phyloP scores from a whole-genome alignment of 2,113 vertebrate genomes.

The Hypanus sabinus region DNA sequence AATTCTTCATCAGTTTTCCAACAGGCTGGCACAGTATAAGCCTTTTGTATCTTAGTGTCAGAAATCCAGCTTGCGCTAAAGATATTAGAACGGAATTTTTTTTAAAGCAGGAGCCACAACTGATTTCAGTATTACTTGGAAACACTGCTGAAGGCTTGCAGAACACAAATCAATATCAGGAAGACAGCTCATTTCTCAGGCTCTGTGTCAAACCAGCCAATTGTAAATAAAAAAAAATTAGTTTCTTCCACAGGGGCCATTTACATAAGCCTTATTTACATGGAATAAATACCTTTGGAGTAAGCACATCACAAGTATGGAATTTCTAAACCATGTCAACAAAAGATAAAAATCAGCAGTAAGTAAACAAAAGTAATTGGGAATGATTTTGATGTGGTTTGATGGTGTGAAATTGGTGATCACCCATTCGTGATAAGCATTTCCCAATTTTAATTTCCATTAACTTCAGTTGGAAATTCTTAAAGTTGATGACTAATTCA shows the following conservation, averaged over 20 bases:
- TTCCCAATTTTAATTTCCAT: not conserved
- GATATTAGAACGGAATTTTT: slow-evolving; percentile 29
- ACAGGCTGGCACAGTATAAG: not conserved
- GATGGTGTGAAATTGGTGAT: not conserved
- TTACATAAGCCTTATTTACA: slow-evolving; percentile 18
- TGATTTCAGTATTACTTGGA: slow-evolving; percentile 27
- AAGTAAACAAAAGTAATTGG: not conserved
- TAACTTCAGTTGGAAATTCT: not conserved
- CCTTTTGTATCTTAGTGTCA: slow-evolving; percentile 29
- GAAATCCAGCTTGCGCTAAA: not conserved
- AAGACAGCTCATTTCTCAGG: slow-evolving; percentile 5
- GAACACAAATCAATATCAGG: slow-evolving; percentile 21
- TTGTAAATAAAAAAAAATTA: slow-evolving; percentile 24
- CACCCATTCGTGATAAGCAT: too few species aligned
- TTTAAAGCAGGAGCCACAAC: slow-evolving; percentile 30
- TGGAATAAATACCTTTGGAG: not conserved
- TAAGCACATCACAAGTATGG: not conserved
- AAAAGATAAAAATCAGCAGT: not conserved
- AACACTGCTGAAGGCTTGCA: not conserved
- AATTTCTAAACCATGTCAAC: not conserved
- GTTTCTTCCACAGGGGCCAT: not conserved
- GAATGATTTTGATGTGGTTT: not conserved
- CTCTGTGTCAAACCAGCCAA: slow-evolving; percentile 14
- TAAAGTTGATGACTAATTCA: too few species aligned
- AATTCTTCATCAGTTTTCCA: slow-evolving; percentile 34